A percentile compares a stretch with the other conserved stretches of the same genome.
Conservation (phyloP, 2,888 invertebrate species). For the Acrocyrtus sp. region DNA sequence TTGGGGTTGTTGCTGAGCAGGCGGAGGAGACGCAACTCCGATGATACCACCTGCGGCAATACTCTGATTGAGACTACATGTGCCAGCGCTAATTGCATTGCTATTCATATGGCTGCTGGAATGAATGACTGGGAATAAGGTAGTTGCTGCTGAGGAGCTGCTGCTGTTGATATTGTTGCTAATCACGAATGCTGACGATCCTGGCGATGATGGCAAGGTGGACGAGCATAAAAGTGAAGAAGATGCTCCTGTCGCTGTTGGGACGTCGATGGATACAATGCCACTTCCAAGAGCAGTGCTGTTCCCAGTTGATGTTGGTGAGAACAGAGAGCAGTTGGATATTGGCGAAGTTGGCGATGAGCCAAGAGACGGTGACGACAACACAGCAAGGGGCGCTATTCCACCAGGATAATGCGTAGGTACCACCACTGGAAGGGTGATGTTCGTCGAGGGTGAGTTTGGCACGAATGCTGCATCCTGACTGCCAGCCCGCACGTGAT, state of each 20-base stretch:
- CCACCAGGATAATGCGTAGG: slow-evolving; percentile 12
- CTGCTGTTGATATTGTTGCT: slow-evolving; percentile 18
- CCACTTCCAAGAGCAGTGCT: slow-evolving; percentile 17
- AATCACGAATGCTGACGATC: slow-evolving; percentile 36
- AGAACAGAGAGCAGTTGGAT: too few species aligned
- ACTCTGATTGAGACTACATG: slow-evolving; percentile 49
- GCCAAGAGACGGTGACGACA: slow-evolving; percentile 35
- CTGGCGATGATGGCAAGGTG: slow-evolving; percentile 23
- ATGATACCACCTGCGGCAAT: slow-evolving; percentile 48
- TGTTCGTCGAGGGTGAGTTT: slow-evolving; percentile 40
- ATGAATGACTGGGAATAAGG: slow-evolving; percentile 32
- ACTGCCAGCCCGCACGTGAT: slow-evolving; percentile 39
- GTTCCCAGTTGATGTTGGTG: slow-evolving; percentile 8
- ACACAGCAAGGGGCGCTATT: slow-evolving; percentile 34
- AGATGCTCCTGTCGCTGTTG: slow-evolving; percentile 24
- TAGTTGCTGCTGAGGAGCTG: slow-evolving; percentile 6
- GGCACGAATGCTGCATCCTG: slow-evolving; percentile 47
- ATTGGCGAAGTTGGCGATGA: slow-evolving; percentile 26
- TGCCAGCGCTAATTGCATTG: slow-evolving; percentile 46
- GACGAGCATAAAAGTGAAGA: slow-evolving; percentile 1
- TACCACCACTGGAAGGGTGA: slow-evolving; percentile 37
- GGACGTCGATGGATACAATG: slow-evolving; percentile 34
- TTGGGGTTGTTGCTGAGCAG: slow-evolving; percentile 34
- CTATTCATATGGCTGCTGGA: slow-evolving; percentile 49
- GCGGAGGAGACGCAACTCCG: slow-evolving; percentile 28